Base-by-base conservation (phyloP, 2,888 invertebrate species). In the Stomorhina lunata region DNA sequence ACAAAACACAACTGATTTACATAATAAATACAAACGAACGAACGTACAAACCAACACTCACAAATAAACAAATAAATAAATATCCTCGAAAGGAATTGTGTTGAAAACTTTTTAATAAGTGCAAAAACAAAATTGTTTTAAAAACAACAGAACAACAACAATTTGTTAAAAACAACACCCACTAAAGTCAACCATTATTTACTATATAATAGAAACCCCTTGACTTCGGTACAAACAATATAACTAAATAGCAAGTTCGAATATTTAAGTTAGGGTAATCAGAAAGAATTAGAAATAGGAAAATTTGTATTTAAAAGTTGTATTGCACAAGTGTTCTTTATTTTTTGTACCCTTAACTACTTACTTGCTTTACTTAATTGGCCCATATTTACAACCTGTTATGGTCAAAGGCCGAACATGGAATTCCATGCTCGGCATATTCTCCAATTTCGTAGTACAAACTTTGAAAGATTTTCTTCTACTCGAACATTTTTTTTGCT, bases 101-200 rank as follows among this genome's bases (percentile, higher is more conserved):
- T 37, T 72, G n/a, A 61, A 59, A 72, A 69, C 43, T 37, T 48
- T 48, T 48, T 17, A 48, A 37, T 50, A 7, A 37, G n/a, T 27
- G 48, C 12, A 48, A 61, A 40, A n/a, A n/a, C n/a, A n/a, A n/a
- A n/a, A n/a, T n/a, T n/a, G 7, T 55, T 57, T 25, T 6, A 5
- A 1, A n/a, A 55, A 29, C 27, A 55, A 15, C 15, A n/a, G 25
- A 17, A 29, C 7, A 17, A 68, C 12, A 27, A 43, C 7, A 29
- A 55, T 43, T 43, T 69, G 40, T 40, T 15, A 9, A 27, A 55
- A 37, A 25, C 4, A 0, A 34, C 48, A 48, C 61, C 61, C 37
- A 37, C 50, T 37, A 37, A 7, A 61, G 2, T 34, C 34, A 61
- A 17, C 72, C 72, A 34, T 37, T n/a, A n/a, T n/a, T 27, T 27